Percentiles rank a stretch among this genome's conserved stretches.
Evolutionary conservation across 2,113 vertebrate species (phyloP).

Genomic region (Dermatemys mawii): DNA sequence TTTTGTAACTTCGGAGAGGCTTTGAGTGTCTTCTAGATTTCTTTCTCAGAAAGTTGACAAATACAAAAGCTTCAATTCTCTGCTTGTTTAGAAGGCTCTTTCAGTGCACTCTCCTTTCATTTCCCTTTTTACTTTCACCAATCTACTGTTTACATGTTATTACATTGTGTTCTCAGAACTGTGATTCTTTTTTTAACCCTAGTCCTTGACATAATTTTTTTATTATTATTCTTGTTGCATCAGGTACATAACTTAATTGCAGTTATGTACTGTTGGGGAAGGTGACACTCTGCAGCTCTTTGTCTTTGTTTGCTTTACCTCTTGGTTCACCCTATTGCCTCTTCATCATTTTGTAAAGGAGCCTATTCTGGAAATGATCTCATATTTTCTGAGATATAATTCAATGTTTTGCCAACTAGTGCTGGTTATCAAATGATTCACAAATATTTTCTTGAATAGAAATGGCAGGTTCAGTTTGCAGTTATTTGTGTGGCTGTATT

Average conservation of each 20-base stretch:
- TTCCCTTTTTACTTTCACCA: not conserved
- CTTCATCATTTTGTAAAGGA: not conserved
- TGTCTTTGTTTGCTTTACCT: not conserved
- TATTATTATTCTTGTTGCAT: not conserved
- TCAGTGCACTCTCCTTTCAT: not conserved
- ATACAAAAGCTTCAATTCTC: not conserved
- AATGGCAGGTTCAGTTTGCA: not conserved
- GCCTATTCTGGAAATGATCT: not conserved
- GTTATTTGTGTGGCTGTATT: not conserved
- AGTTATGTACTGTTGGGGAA: not conserved
- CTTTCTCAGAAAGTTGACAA: not conserved
- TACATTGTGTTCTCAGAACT: not conserved
- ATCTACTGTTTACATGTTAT: not conserved
- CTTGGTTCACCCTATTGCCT: accelerated
- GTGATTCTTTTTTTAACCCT: not conserved
- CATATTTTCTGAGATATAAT: not conserved
- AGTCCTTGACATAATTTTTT: not conserved
- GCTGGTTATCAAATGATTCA: not conserved
- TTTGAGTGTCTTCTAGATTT: not conserved
- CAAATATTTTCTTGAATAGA: not conserved
- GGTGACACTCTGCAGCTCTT: not conserved
- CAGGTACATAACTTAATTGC: not conserved
- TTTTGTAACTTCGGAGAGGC: not conserved
- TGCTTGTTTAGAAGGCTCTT: not conserved
- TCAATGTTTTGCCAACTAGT: not conserved